These are phyloP conservation scores for Caracal caracal DNA, from an alignment of 2,113 vertebrate species.

Conservation along the genomic window DNA sequence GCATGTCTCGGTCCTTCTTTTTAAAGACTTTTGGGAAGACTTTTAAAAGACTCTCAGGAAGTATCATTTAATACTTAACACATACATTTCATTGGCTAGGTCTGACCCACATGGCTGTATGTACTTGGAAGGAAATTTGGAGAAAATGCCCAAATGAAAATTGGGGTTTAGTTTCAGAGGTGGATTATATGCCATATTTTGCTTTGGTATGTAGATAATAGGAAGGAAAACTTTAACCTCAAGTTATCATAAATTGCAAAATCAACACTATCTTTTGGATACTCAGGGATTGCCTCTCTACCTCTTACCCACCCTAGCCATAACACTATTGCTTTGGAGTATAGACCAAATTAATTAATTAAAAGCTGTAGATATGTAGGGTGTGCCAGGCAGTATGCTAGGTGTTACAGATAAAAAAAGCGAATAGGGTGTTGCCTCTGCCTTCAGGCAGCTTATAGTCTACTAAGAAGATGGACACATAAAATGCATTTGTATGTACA, in stretches of 20 bases:
- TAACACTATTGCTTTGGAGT: neutral
- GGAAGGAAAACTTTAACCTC: neutral
- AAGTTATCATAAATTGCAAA: conserved; percentile 30
- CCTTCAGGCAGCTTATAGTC: neutral
- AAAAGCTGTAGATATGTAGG: neutral
- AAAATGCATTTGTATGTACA: neutral
- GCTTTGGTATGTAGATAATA: neutral
- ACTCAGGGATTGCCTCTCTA: neutral
- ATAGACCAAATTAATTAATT: conserved; percentile 18
- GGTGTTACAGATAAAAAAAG: neutral
- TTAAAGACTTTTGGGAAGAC: neutral
- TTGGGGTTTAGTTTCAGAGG: neutral
- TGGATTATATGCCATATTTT: neutral
- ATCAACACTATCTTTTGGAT: neutral
- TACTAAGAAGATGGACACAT: neutral
- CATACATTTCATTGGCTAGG: neutral
- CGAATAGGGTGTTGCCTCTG: neutral
- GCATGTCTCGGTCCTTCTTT: neutral
- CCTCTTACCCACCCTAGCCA: neutral
- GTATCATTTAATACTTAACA: neutral
- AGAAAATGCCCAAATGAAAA: neutral
- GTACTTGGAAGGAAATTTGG: neutral
- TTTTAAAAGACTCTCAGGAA: neutral
- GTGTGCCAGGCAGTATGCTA: neutral
- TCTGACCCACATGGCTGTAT: neutral